phyloP scores from a whole-genome alignment of 2,888 invertebrate species.

The Microdon myrmicae region DNA sequence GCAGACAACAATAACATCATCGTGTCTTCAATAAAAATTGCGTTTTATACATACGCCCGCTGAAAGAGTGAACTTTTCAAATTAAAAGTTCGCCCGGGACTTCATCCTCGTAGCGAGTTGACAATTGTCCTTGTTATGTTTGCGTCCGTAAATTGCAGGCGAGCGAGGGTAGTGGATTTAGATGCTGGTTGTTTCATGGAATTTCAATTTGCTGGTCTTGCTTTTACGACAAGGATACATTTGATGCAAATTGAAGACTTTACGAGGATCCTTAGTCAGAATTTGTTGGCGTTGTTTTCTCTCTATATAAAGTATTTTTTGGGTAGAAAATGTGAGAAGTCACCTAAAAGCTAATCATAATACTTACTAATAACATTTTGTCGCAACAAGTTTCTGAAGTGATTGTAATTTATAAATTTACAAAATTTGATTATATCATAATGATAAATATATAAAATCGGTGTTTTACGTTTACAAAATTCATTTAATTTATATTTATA shows the following conservation, averaged over 20 bases:
- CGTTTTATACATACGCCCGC: constrained; percentile 35
- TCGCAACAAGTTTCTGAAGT: no score
- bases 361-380: no score
- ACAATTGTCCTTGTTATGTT: no score
- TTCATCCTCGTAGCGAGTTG: neutral
- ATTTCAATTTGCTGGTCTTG: constrained; percentile 19
- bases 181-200: neutral
- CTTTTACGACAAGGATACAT: neutral
- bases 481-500: no score
- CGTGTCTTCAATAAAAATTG: constrained; percentile 30
- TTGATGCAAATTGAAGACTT: constrained; percentile 9
- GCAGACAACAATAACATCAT: constrained; percentile 39
- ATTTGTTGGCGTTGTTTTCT: neutral
- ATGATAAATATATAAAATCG: no score
- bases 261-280: constrained; percentile 2
- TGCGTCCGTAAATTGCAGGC: no score
- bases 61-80: constrained; percentile 45
- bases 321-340: neutral
- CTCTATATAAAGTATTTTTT: neutral
- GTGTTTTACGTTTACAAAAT: no score
- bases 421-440: no score
- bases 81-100: constrained; percentile 40
- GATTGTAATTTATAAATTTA: no score
- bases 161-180: constrained; percentile 1
- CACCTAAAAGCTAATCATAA: no score